These are phyloP conservation scores for Ectropis crepuscularia DNA, from an alignment of 2,888 invertebrate species.

Conservation along the genomic window DNA sequence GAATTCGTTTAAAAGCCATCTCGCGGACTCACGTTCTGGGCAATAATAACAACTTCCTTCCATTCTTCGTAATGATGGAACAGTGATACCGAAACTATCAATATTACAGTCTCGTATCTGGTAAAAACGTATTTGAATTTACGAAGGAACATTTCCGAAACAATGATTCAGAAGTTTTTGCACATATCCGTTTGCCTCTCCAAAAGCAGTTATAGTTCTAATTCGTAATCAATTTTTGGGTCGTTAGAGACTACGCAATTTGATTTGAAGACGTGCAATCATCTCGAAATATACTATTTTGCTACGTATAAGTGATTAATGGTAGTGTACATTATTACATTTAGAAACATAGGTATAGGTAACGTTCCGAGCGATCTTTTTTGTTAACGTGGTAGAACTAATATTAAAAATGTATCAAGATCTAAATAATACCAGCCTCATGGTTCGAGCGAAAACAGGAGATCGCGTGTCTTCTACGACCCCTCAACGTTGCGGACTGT, in stretches of 20 bases:
- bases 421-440: background rate
- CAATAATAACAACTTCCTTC: conserved; percentile 60
- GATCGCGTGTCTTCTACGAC: conserved; percentile 33
- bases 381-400: conserved; percentile 4
- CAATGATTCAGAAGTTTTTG: background rate
- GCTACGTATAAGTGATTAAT: background rate
- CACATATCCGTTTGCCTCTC: background rate
- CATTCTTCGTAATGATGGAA: conserved; percentile 49
- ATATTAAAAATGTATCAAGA: conserved; percentile 4
- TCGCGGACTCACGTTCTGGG: conserved; percentile 50
- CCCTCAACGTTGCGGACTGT: conserved; percentile 21
- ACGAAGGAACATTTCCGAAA: background rate
- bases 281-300: background rate
- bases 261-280: conserved; percentile 3
- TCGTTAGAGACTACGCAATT: too few species aligned
- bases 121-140: conserved; percentile 5
- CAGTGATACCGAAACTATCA: conserved; percentile 40
- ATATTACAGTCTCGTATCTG: conserved; percentile 15
- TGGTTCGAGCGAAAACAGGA: conserved; percentile 12
- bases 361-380: background rate
- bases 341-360: too few species aligned
- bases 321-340: background rate
- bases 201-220: background rate
- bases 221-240: background rate
- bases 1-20: conserved; percentile 54